These are phyloP conservation scores for Colistium nudipinnis DNA, from an alignment of 2,113 vertebrate genomes.

Conservation along the genomic window DNA sequence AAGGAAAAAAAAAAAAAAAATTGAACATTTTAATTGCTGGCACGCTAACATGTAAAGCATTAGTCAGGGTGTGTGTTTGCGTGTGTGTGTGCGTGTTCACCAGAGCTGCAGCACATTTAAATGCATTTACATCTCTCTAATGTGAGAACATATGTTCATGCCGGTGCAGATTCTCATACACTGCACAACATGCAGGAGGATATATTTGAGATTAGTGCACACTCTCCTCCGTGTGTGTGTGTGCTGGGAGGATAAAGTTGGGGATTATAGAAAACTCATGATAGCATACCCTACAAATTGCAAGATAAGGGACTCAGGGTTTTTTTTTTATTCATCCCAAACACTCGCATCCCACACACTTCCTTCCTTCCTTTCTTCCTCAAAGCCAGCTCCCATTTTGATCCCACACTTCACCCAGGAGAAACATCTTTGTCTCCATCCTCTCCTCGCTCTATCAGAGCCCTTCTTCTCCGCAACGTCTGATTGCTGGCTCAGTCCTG, in stretches of 20 bases:
- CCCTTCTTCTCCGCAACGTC: constrained; percentile 50
- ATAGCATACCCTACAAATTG: constrained; percentile 65
- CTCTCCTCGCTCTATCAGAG: constrained; percentile 29
- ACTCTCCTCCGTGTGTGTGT: constrained; percentile 28
- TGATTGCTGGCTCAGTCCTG: constrained; percentile 75
- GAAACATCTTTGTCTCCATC: constrained; percentile 58
- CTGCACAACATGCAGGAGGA: not conserved
- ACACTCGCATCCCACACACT: constrained; percentile 39
- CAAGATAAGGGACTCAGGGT: constrained; percentile 60
- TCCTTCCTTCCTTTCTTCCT: constrained; percentile 58
- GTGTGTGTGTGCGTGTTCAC: not conserved
- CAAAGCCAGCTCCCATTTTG: constrained; percentile 64
- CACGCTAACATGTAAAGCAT: not conserved
- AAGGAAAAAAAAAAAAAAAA: not conserved
- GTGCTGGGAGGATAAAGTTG: constrained; percentile 55
- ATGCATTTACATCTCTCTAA: not conserved
- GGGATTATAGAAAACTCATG: constrained; percentile 67
- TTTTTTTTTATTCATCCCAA: constrained; percentile 49
- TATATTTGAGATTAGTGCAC: constrained; percentile 44
- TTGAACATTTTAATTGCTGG: not conserved
- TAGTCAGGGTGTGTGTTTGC: not conserved
- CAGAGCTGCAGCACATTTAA: constrained; percentile 15
- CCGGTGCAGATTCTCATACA: not conserved
- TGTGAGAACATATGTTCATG: constrained; percentile 24
- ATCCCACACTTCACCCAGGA: constrained; percentile 64